Base-by-base conservation (phyloP, 1,140 invertebrate species). In the Acromyrmex charruanus region DNA sequence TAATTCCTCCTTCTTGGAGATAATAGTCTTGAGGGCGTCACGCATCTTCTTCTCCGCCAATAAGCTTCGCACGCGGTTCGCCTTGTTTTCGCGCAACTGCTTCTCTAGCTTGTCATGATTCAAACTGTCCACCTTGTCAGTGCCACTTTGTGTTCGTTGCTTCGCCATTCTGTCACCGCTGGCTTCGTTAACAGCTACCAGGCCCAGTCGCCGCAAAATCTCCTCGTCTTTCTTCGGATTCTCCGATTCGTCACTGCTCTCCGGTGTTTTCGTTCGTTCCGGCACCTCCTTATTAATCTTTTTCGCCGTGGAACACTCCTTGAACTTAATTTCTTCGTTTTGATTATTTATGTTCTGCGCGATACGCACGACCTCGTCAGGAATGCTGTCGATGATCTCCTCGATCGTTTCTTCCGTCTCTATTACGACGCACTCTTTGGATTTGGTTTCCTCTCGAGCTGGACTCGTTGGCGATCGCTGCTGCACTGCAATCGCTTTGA, bases 31-130 rank as follows among this genome's bases (percentile, higher is more conserved):
- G 3, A 94, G 71, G 4, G 94, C 92, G 51, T 95, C 94, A 0
- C 94, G 93, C 94, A 94, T 94, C 81, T 95, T 94, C n/a, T 95
- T 95, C 39, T 95, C 94, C 5, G 94, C 94, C n/a, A 94, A 16
- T 7, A 95, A 71, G 82, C 94, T 94, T 21, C 94, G 92, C 25
- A 94, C 93, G 14, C 94, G 88, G 44, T 95, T 94, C 0, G 94
- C 94, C 31, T 94, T 95, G 59, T 94, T 94, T 44, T 94, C 94
- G 7, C 93, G 92, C 12, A 94, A 61, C 39, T 95, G 93, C 16
- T 94, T 94, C 86, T 95, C 94, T 9, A 95, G 65, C 39, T 94
- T 94, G 28, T 94, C 94, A 0, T 93, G 90, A 10, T 94, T 88
- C 16, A 92, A n/a, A 0, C 51, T 88, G 21, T 89, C 86, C 9